Evolutionary conservation across 2,113 vertebrate genomes (phyloP), one percentile per base, ranked within the genome.

Genomic region (Formicarius rufipectus): DNA sequence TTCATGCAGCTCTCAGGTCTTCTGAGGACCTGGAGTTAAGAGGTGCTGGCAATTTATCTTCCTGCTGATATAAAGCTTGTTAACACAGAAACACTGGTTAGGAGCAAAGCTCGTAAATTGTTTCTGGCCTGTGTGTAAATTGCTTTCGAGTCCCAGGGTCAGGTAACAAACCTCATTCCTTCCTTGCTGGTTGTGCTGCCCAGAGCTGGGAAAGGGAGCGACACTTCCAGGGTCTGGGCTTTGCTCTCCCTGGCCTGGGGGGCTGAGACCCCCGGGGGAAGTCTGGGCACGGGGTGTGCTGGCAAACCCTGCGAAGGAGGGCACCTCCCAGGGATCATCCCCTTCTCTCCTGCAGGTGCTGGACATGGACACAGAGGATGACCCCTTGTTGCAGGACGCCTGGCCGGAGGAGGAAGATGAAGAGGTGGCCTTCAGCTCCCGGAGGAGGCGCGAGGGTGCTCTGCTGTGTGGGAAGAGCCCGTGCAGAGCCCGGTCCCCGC

Each of bases 321-420:
- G 14, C 56, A 53, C 8, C 12, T 77, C 30, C 27, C 16, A 14
- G 45, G 10, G 8, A 12, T 30, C 17, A 22, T 44, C 15, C 14
- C 2, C 50, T 58, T 44, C 35, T 66, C 44, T 58, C 56, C n/a
- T 69, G 35, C 66, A 98, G 97, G 96, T 5, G 30, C 55, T 86
- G 94, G 93, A 83, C 87, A 99, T 99, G 99, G 99, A 99, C 59
- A 93, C 98, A 22, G 99, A 99, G 58, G 99, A 99, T 86, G 99
- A 99, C 76, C 98, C 98, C 4, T 98, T 99, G 98, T 97, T 99
- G 86, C 98, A 99, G 95, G 98, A 98, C 0, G 97, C 96, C 67
- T 99, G 98, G 98, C 96, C 96, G 37, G 98, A 98, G 4, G 98
- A 98, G 44, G 98, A 98, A 11, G 98, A 98, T 58, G 98, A 98